Conservation (phyloP, 2,113 vertebrate genomes). For the Sphyrna mokarran region DNA sequence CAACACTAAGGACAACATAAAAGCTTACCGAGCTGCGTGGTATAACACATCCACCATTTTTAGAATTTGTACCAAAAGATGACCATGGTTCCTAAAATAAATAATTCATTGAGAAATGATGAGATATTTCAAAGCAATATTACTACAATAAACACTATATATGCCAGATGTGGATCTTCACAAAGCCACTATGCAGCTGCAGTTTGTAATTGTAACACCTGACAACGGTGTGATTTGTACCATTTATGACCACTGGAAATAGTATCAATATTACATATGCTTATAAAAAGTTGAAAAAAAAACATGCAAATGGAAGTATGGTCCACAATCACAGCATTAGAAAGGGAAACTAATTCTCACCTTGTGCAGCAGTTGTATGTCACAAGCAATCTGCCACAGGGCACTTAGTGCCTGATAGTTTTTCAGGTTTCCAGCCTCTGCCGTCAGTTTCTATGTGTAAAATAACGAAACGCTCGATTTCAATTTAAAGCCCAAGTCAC, state of each 20-base stretch:
- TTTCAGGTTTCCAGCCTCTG: conserved; percentile 52
- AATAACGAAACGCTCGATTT: conserved; percentile 18
- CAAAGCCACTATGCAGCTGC: background rate
- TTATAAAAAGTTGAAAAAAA: background rate
- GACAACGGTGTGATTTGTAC: background rate
- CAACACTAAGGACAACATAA: background rate
- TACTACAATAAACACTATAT: no score
- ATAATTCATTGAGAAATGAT: background rate
- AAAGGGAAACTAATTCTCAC: conserved; percentile 49
- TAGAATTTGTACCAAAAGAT: conserved; percentile 64
- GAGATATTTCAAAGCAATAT: background rate
- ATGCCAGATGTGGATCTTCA: background rate
- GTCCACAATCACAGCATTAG: background rate
- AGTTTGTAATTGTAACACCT: background rate
- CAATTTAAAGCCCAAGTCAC: background rate
- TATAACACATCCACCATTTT: conserved; percentile 25
- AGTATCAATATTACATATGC: background rate
- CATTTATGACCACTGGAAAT: background rate
- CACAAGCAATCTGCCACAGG: conserved; percentile 79
- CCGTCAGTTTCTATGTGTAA: conserved; percentile 59
- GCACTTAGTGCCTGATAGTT: conserved; percentile 67
- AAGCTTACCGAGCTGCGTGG: conserved; percentile 58
- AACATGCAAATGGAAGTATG: background rate
- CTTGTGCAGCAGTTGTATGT: conserved; percentile 76
- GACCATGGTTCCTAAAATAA: conserved; percentile 67